These are phyloP conservation scores for Charaxes varanes DNA, from an alignment of 1,140 invertebrate species.

Conservation along the genomic window DNA sequence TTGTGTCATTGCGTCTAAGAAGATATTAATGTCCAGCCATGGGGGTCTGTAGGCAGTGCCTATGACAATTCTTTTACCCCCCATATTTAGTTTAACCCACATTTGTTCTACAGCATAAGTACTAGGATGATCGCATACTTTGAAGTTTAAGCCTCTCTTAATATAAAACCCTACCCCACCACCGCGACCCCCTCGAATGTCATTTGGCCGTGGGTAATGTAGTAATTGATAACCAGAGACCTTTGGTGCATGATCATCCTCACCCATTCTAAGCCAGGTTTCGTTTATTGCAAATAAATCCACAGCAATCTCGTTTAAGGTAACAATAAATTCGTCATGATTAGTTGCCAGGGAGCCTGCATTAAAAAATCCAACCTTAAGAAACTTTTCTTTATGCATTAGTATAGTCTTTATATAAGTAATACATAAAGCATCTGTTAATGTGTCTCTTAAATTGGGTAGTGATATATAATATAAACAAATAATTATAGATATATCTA, in stretches of 20 bases:
- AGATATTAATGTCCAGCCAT: constrained; percentile 4
- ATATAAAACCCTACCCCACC: constrained; percentile 10
- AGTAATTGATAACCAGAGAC: constrained; percentile 1
- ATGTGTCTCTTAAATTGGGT: background rate
- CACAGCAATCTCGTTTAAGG: background rate
- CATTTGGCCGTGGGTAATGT: background rate
- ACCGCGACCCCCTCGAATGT: background rate
- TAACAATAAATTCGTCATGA: constrained; percentile 3
- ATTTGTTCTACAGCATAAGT: constrained; percentile 7
- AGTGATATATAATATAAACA: too few species aligned
- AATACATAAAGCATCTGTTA: background rate
- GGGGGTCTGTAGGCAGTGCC: constrained; percentile 12
- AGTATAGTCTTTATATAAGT: background rate
- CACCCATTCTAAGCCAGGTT: constrained; percentile 8
- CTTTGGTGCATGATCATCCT: constrained; percentile 3
- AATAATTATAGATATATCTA: too few species aligned
- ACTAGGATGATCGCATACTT: background rate
- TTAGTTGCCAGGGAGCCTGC: background rate
- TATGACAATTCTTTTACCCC: background rate
- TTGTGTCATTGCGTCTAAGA: constrained; percentile 5
- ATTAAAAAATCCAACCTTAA: constrained; percentile 7
- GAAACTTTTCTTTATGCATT: background rate
- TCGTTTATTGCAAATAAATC: constrained; percentile 11
- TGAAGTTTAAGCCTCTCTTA: background rate
- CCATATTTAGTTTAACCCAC: background rate